Evolutionary conservation across 2,113 vertebrate species (phyloP).

Genomic region (Ictalurus punctatus): DNA sequence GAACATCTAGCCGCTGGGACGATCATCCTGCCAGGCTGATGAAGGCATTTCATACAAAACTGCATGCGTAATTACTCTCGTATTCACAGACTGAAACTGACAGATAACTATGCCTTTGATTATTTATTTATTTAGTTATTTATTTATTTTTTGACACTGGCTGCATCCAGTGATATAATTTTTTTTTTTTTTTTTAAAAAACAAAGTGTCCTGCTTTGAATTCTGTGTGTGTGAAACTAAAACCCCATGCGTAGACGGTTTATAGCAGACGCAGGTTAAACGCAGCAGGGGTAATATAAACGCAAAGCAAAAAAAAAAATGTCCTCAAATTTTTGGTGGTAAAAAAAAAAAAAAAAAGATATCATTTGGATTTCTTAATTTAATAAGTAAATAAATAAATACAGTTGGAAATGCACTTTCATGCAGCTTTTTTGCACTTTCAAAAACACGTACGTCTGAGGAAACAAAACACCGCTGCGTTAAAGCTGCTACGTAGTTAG

Average conservation of each 20-base stretch:
- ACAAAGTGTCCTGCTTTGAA: not conserved
- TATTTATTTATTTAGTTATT: not conserved
- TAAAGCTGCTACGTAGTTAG: not conserved
- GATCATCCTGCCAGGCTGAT: slow-evolving; percentile 5
- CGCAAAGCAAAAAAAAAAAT: not conserved
- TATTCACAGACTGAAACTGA: slow-evolving; percentile 4
- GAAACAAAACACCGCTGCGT: not conserved
- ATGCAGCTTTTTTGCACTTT: no score
- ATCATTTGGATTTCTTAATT: not conserved
- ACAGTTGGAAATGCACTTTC: no score
- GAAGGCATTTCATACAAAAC: slow-evolving; percentile 7
- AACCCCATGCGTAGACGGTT: not conserved
- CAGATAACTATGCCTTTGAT: not conserved
- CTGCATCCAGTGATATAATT: not conserved
- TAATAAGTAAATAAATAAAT: no score
- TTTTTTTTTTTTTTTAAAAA: not conserved
- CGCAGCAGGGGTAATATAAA: not conserved
- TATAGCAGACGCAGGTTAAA: not conserved
- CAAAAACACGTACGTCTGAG: no score
- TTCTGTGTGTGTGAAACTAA: not conserved
- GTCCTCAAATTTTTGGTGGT: not conserved
- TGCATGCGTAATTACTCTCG: slow-evolving; percentile 2
- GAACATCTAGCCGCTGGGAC: not conserved
- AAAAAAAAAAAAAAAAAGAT: not conserved
- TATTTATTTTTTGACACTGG: not conserved